phyloP scores from a whole-genome alignment of 2,113 vertebrate genomes.

The Piaya cayana region DNA sequence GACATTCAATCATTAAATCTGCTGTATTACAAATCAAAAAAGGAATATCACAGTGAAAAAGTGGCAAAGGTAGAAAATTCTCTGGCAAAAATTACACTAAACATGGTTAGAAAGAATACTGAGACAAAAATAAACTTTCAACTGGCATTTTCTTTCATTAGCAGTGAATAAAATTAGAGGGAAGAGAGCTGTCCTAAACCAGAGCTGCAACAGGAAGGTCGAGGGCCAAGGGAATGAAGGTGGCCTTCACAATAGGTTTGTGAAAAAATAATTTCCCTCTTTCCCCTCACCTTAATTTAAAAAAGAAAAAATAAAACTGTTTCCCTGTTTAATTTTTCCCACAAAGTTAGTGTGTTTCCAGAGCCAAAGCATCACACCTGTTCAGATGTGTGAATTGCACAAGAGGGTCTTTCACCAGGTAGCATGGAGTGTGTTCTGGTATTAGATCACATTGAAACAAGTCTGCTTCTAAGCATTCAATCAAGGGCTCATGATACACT shows the following conservation, averaged over 20 bases:
- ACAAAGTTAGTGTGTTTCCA: background rate
- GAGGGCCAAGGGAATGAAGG: background rate
- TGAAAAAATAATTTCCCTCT: background rate
- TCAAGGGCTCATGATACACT: background rate
- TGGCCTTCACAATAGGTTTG: background rate
- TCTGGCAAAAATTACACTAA: background rate
- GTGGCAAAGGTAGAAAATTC: background rate
- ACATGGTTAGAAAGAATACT: background rate
- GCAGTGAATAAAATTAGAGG: background rate
- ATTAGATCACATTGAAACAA: background rate
- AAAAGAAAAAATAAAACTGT: background rate
- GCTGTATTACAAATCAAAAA: background rate
- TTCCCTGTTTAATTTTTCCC: background rate
- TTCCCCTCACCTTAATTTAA: background rate
- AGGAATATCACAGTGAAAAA: background rate
- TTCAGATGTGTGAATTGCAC: background rate
- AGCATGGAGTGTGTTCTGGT: background rate
- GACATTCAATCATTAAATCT: background rate
- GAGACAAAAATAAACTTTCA: background rate
- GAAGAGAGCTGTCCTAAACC: background rate
- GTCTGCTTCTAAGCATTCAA: background rate
- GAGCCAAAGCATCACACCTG: background rate
- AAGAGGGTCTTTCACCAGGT: background rate
- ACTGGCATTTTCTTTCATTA: background rate
- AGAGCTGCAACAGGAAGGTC: background rate